A percentile compares a stretch with the other conserved stretches of the same genome.
Evolutionary conservation across 2,113 vertebrate species (phyloP).

Genomic region (Zingel zingel): DNA sequence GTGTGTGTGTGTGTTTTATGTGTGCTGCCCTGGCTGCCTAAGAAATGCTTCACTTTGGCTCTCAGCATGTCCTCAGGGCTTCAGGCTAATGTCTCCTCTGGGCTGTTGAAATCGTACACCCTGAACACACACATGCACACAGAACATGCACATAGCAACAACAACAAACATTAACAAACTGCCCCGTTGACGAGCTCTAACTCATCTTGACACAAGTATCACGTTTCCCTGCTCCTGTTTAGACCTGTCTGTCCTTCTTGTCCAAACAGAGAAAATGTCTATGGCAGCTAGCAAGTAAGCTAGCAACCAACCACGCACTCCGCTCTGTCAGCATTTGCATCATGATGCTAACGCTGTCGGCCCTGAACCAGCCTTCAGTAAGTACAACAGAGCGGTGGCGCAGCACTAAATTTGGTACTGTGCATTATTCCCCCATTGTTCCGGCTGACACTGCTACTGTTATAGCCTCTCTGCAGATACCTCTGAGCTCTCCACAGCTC

Average conservation of each 20-base stretch:
- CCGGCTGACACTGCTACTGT: conserved; percentile 58
- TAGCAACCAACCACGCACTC: conserved; percentile 2
- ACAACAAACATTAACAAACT: conserved; percentile 61
- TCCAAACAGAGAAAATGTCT: conserved; percentile 60
- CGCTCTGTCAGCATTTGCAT: conserved; percentile 49
- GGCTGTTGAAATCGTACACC: conserved; percentile 64
- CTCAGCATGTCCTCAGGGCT: conserved; percentile 46
- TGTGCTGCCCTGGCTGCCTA: conserved; percentile 22
- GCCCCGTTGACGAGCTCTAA: conserved; percentile 53
- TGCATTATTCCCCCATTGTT: conserved; percentile 55
- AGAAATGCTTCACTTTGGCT: conserved; percentile 40
- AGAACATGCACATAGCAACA: conserved; percentile 15
- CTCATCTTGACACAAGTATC: conserved; percentile 57
- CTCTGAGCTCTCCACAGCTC: conserved; percentile 52
- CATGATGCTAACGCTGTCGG: conserved; percentile 48
- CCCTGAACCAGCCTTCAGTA: conserved; percentile 48
- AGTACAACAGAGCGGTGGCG: conserved; percentile 48
- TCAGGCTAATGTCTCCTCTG: conserved; percentile 40
- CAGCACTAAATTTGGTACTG: conserved; percentile 60
- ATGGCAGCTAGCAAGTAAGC: conserved; percentile 25
- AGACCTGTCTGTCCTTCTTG: conserved; percentile 50
- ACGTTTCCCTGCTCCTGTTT: conserved; percentile 55
- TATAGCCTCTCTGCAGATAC: conserved; percentile 61
- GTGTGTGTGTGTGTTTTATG: conserved; percentile 13
- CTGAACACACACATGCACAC: conserved; percentile 28